Base-by-base conservation (phyloP, 1,140 invertebrate species). In the Colletes gigas region DNA sequence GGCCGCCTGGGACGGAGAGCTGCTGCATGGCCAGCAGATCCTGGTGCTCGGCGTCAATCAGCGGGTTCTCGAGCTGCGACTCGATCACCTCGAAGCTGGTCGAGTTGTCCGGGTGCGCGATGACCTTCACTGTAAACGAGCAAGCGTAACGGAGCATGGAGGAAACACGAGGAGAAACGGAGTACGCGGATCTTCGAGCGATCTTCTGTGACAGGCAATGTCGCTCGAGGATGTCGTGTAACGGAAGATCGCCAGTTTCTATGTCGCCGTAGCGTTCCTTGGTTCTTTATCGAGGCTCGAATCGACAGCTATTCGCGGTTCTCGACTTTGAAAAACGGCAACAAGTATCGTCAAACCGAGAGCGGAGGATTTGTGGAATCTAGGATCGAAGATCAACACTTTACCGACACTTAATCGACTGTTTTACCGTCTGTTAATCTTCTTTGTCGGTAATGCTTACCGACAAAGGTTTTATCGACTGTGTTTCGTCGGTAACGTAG, bases 1-100 rank as follows among this genome's bases (percentile, higher is more conserved):
- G 90, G 41, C 91, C 83, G 1, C 85, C 89, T 3, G 90, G 90
- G 7, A 92, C 85, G 2, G 92, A 91, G 10, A 93, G 83, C 82
- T 93, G 91, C 77, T 91, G 92, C 55, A 93, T 85, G 5, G 87
- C 86, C 66, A 92, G 86, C 52, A 93, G 84, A 70, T 93, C 92
- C 72, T 89, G 91, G 87, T 92, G 91, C 59, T 92, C 87, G 15
- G 89, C 88, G 78, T 93, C 92, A 76, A 94, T 93, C 71, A 94
- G 85, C 15, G 94, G 94, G 81, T 94, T 94, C 89, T 94, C 93
- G 78, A 94, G 70, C 77, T 94, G 94, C 60, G 94, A 94, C 85
- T 94, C 93, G 84, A 94, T 93, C 76, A 93, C 86, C 86, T 94
- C 93, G 70, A 92, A 90, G 74, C 91, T 92, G 84, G 93, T 93